Evolutionary conservation across 2,113 vertebrate species (phyloP), one percentile per base, ranked within the genome.

Genomic region (Morphnarchus princeps): DNA sequence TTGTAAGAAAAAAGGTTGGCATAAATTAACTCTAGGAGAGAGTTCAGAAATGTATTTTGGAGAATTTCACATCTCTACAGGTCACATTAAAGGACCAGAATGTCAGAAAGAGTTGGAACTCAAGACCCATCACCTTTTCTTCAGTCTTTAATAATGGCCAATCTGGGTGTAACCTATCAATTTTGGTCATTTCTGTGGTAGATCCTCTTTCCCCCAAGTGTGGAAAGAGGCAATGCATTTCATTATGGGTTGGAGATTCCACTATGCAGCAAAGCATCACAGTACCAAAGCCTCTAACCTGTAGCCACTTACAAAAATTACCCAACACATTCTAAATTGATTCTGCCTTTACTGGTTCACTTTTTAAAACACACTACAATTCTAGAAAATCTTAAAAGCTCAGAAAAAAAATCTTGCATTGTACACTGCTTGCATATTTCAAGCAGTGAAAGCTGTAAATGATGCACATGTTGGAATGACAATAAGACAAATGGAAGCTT

Each of bases 401-500:
- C n/a, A 38, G 76, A 58, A 67, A 45, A 78, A 67, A 61, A 69
- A 38, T 13, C 43, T 43, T 80, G 36, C 58, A 18, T 21, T 89
- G 31, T 93, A 49, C 71, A 82, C n/a, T 73, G 38, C 74, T 82
- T 82, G 52, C 21, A 20, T 93, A 66, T 85, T 90, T 93, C 55
- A 82, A 54, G 38, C 84, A 95, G 59, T 52, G 61, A 94, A 89
- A 91, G 61, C 86, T 80, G 54, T 79, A 95, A 94, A 91, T 65
- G 58, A 90, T 89, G 83, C 89, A 93, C 84, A 92, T 87, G 81
- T 92, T 95, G 62, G 83, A 93, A 96, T 87, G 91, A 91, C 94
- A 96, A 50, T 91, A 84, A 96, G 94, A 96, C 91, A 94, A 97
- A 97, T 95, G 91, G 83, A 96, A 93, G 84, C 90, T 97, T 91